Percentiles rank a stretch among this genome's conserved stretches.
Evolutionary conservation across 2,888 invertebrate species (phyloP).

Genomic region (Lepetodrilus schrolli): DNA sequence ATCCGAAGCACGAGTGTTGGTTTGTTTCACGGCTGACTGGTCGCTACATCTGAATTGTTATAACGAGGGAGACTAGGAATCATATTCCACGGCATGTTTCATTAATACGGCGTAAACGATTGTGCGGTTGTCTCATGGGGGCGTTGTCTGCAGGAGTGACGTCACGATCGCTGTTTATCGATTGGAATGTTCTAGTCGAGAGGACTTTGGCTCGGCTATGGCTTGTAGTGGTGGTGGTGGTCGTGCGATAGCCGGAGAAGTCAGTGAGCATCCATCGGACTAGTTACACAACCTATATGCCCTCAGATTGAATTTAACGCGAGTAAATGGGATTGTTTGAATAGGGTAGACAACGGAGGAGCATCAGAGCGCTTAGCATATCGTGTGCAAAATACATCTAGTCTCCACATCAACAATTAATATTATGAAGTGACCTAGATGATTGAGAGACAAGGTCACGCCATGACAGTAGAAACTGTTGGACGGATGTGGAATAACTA

Average conservation of each 20-base stretch:
- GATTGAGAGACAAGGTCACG: no score
- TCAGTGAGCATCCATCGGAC: no score
- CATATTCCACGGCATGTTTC: slow-evolving; percentile 22
- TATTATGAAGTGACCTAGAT: neutral
- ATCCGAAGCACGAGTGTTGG: neutral
- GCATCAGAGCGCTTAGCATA: no score
- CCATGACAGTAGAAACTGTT: no score
- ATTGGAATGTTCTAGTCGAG: neutral
- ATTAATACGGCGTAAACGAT: slow-evolving; percentile 20
- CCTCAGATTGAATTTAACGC: no score
- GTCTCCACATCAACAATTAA: neutral
- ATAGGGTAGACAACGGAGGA: no score
- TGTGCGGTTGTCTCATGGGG: neutral
- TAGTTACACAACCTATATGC: no score
- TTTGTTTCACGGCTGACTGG: neutral
- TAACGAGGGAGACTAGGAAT: neutral
- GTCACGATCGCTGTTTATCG: slow-evolving; percentile 12
- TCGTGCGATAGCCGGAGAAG: neutral
- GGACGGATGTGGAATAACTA: no score
- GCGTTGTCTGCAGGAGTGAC: slow-evolving; percentile 12
- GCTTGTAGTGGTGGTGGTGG: neutral
- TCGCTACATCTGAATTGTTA: neutral
- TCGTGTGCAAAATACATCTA: no score
- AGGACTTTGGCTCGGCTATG: neutral
- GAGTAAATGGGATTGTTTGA: no score